These are phyloP conservation scores for Troides oblongomaculatus DNA, from an alignment of 2,888 invertebrate species.

Conservation along the genomic window DNA sequence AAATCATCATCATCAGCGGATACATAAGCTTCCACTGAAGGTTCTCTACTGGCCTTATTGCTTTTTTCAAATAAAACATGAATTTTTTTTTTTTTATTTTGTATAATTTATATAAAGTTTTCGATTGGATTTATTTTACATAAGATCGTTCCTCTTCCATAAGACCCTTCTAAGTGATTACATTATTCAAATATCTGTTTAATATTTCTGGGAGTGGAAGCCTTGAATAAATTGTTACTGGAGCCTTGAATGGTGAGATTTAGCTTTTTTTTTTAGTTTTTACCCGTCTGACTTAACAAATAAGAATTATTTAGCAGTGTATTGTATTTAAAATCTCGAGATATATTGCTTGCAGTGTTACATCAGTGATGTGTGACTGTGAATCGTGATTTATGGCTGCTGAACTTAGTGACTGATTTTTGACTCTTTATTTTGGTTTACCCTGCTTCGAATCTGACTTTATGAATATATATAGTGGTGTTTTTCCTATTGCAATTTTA, in stretches of 20 bases:
- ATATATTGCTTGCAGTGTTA: no score
- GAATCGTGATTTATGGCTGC: no score
- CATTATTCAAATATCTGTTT: conserved; percentile 27
- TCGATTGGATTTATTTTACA: conserved; percentile 10
- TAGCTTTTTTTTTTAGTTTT: not conserved
- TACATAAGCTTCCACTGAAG: no score
- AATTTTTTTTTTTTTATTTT: not conserved
- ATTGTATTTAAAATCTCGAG: no score
- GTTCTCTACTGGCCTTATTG: not conserved
- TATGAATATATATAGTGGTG: no score
- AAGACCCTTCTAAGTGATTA: conserved; percentile 21
- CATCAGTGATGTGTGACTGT: no score
- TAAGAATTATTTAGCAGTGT: not conserved
- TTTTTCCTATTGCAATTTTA: no score
- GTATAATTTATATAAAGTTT: not conserved
- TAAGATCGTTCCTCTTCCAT: conserved; percentile 8
- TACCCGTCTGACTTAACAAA: not conserved
- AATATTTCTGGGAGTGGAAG: conserved; percentile 16
- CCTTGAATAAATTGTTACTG: conserved; percentile 20
- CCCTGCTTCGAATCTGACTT: no score
- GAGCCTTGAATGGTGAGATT: conserved; percentile 9
- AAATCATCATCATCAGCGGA: not conserved
- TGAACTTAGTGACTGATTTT: no score
- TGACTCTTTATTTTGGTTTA: no score
- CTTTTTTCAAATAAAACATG: not conserved